These are phyloP conservation scores for Bubo bubo DNA, from an alignment of 2,113 vertebrate genomes.

Conservation along the genomic window DNA sequence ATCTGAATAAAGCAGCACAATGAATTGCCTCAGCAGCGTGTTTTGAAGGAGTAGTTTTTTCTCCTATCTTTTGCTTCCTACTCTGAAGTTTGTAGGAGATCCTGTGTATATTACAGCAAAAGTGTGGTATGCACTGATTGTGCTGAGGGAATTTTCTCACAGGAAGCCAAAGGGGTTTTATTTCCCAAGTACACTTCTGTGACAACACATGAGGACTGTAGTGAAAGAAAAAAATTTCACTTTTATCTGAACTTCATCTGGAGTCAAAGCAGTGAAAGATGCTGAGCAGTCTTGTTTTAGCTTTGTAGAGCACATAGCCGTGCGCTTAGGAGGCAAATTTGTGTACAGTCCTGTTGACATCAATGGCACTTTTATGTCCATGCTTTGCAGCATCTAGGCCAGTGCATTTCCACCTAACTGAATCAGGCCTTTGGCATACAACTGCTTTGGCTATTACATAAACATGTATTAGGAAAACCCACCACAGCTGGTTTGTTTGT, in stretches of 20 bases:
- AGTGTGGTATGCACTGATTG: neutral
- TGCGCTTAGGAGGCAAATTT: neutral
- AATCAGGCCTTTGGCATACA: neutral
- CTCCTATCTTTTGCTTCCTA: constrained; percentile 21
- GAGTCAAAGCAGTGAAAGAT: neutral
- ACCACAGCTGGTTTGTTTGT: neutral
- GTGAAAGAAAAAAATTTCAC: neutral
- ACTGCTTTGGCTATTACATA: neutral
- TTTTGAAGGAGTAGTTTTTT: constrained; percentile 6
- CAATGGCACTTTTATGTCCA: neutral
- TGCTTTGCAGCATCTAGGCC: neutral
- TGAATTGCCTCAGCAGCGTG: neutral
- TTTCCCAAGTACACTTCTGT: neutral
- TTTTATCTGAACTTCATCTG: neutral
- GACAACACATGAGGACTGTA: neutral
- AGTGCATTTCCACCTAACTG: neutral
- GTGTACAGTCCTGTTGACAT: neutral
- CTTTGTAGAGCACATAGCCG: neutral
- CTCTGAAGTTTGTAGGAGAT: neutral
- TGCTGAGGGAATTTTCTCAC: neutral
- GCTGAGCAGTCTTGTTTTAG: neutral
- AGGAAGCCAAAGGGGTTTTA: neutral
- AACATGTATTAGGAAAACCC: neutral
- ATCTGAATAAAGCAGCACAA: constrained; percentile 11
- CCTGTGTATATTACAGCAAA: neutral